phyloP scores from a whole-genome alignment of 2,797 vertebrate species.

The Chrysolophus pictus region DNA sequence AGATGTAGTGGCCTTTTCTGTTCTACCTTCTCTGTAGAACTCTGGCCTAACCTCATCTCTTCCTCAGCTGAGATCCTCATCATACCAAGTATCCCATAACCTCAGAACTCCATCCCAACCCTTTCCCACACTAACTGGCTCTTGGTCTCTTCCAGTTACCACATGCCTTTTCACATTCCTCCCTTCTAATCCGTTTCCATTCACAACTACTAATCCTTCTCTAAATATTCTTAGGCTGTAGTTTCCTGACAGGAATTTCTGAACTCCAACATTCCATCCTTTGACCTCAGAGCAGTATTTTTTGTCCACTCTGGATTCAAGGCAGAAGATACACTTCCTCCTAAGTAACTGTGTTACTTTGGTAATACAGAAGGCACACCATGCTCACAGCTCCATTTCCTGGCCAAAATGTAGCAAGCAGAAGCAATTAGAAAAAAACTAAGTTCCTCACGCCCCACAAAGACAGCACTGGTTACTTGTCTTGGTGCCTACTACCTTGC shows the following conservation, averaged over 20 bases:
- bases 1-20: neutral
- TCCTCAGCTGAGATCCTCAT: neutral
- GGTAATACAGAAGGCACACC: neutral
- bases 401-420: neutral
- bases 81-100: neutral
- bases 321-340: neutral
- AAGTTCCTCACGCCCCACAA: neutral
- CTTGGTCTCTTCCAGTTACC: neutral
- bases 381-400: neutral
- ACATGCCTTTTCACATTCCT: neutral
- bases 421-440: neutral
- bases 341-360: neutral
- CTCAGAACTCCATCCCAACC: neutral
- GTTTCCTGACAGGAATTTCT: neutral
- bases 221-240: neutral
- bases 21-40: neutral
- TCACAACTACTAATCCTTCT: neutral
- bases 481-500: neutral
- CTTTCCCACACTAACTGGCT: neutral
- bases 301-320: neutral
- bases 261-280: neutral
- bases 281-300: neutral
- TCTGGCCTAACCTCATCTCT: neutral
- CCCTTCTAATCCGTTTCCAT: neutral
- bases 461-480: neutral